Evolutionary conservation across 2,888 invertebrate species (phyloP).

Genomic region (Synanthedon formicaeformis): DNA sequence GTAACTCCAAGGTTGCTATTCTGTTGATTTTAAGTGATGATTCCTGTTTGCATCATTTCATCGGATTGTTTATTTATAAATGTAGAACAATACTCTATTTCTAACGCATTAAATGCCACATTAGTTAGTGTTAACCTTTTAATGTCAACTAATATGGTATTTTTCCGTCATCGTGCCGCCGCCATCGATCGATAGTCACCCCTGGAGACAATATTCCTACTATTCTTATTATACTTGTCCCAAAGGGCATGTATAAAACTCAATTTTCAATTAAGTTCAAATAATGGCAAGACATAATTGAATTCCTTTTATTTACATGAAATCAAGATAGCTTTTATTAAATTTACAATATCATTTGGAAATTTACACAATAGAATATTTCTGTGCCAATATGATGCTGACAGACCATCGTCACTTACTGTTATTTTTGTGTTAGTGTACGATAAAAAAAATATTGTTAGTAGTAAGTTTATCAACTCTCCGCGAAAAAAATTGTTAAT

Average conservation of each 20-base stretch:
- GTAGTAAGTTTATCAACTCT: background rate
- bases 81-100: conserved; percentile 2
- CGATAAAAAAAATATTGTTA: background rate
- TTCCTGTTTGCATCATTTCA: conserved; percentile 19
- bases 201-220: no score
- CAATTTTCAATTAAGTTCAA: no score
- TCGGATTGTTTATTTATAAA: conserved; percentile 3
- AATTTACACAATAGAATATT: background rate
- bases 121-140: no score
- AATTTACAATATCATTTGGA: no score
- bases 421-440: background rate
- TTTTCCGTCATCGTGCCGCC: no score
- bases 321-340: no score
- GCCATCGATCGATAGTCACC: no score
- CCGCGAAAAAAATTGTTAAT: background rate
- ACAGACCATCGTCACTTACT: background rate
- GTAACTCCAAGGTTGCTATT: conserved; percentile 62
- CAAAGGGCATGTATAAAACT: no score
- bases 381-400: background rate
- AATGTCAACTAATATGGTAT: no score
- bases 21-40: conserved; percentile 29
- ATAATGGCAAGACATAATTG: no score
- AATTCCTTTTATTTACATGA: no score
- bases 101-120: background rate
- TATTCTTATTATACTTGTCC: no score